phyloP scores from a whole-genome alignment of 2,113 vertebrate genomes.

The Eretmochelys imbricata region DNA sequence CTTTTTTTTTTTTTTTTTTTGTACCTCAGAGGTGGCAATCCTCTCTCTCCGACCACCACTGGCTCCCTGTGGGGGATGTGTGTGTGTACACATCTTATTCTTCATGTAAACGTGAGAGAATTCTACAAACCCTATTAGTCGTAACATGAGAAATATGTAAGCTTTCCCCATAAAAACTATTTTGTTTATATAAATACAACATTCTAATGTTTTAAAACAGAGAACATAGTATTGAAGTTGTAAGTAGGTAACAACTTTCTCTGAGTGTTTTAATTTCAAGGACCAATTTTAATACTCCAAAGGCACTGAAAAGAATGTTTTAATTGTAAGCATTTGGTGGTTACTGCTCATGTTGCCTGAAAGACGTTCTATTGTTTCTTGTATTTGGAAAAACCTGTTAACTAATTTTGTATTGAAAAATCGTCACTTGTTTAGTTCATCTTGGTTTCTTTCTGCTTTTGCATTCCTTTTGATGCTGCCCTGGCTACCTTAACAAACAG shows the following conservation, averaged over 20 bases:
- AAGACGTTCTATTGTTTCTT: background rate
- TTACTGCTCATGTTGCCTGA: background rate
- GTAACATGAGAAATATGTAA: background rate
- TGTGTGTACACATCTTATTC: background rate
- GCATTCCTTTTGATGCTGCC: constrained; percentile 39
- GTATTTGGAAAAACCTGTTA: background rate
- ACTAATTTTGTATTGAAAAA: background rate
- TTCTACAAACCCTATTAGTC: background rate
- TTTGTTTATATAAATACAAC: background rate
- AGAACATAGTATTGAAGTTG: too few species aligned
- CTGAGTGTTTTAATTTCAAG: background rate
- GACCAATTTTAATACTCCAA: background rate
- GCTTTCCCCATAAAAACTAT: background rate
- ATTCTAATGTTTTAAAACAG: background rate
- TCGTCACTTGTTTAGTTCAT: background rate
- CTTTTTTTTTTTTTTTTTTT: background rate
- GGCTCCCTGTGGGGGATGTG: too few species aligned
- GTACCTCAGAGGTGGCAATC: background rate
- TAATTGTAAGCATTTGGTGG: background rate
- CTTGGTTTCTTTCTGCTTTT: background rate
- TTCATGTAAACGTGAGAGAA: background rate
- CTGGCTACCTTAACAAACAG: constrained; percentile 54
- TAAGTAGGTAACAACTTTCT: background rate
- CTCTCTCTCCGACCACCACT: background rate
- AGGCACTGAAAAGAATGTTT: background rate